These are phyloP conservation scores for Micrasema minimum DNA, from an alignment of 1,140 invertebrate genomes.

Conservation along the genomic window DNA sequence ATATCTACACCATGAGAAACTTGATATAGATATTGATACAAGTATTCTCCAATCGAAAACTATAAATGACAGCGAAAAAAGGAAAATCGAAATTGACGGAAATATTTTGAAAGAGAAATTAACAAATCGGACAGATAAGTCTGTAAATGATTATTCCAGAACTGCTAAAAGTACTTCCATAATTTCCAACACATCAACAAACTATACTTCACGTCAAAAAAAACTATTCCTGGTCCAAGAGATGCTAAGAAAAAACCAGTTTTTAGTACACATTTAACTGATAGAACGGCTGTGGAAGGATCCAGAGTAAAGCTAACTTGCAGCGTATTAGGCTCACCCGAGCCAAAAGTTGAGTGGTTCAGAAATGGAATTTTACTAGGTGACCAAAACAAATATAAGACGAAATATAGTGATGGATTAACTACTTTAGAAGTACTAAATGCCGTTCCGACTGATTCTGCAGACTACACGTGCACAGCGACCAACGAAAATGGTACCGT, in stretches of 20 bases:
- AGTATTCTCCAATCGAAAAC: too few relatives aligned
- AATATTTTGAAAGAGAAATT: background rate
- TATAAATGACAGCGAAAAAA: too few relatives aligned
- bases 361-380: constrained; percentile 77
- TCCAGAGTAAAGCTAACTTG: constrained; percentile 84
- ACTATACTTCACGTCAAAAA: constrained; percentile 57
- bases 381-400: constrained; percentile 68
- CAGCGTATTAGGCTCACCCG: constrained; percentile 82
- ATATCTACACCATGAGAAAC: too few relatives aligned
- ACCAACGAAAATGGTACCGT: constrained; percentile 78
- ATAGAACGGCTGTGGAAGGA: constrained; percentile 79
- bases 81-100: too few relatives aligned
- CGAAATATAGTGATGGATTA: constrained; percentile 73
- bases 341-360: constrained; percentile 84
- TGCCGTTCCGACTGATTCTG: constrained; percentile 73
- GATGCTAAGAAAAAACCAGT: constrained; percentile 75
- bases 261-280: constrained; percentile 83
- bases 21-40: too few relatives aligned
- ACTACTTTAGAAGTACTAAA: constrained; percentile 80
- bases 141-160: constrained; percentile 38
- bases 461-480: constrained; percentile 80
- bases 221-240: constrained; percentile 56
- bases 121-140: constrained; percentile 23
- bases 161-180: constrained; percentile 44
- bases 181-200: constrained; percentile 26